phyloP scores from a whole-genome alignment of 30 jellyfish, hydroid and myxozoan genomes.

The Turritopsis rubra region DNA sequence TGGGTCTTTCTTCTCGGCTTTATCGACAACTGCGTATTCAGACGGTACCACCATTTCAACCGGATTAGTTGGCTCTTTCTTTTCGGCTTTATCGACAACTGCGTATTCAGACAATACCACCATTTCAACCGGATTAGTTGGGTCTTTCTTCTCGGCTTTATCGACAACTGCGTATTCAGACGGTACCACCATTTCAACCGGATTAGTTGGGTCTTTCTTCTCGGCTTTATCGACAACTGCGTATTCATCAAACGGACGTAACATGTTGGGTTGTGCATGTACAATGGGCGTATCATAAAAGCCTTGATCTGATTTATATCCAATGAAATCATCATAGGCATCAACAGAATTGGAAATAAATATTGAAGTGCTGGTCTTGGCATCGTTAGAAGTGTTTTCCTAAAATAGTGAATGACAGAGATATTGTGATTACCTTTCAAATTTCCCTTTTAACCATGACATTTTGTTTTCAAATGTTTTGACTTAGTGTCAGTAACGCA shows the following conservation, averaged over 20 bases:
- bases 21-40: no score
- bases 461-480: no score
- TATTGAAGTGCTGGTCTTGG: background rate
- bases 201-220: background rate
- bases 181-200: background rate
- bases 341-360: background rate
- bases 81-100: no score
- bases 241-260: background rate
- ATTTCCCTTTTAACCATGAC: no score
- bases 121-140: no score
- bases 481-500: no score
- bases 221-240: background rate
- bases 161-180: background rate
- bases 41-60: no score
- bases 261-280: background rate
- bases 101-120: no score
- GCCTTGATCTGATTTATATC: background rate
- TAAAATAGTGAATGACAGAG: no score
- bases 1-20: no score
- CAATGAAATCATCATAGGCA: background rate
- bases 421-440: no score
- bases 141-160: background rate
- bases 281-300: background rate
- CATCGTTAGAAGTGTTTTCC: background rate
- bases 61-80: no score